phyloP scores from a whole-genome alignment of 1,140 invertebrate species.

The Caerostris extrusa region DNA sequence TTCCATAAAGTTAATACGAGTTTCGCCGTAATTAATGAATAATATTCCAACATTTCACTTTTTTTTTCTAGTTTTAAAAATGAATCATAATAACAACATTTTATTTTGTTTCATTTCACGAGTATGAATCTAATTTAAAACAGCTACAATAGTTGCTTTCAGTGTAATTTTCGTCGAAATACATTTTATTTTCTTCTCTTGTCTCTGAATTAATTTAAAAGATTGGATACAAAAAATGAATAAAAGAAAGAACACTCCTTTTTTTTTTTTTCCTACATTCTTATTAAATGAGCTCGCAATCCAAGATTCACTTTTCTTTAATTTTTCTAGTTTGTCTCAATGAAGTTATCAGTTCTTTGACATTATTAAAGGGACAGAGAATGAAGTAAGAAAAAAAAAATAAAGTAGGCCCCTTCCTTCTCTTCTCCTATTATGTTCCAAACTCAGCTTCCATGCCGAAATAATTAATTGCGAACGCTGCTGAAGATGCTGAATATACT shows the following conservation, averaged over 20 bases:
- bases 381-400: not conserved
- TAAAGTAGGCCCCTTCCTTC: not conserved
- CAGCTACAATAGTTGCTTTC: not conserved
- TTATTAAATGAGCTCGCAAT: slow-evolving; percentile 33
- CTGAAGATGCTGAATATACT: slow-evolving; percentile 24
- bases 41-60: too few relatives aligned
- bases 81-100: too few relatives aligned
- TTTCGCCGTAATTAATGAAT: too few relatives aligned
- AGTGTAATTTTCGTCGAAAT: not conserved
- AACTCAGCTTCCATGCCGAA: not conserved
- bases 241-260: not conserved
- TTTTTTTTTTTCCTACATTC: not conserved
- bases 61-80: too few relatives aligned
- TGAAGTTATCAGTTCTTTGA: slow-evolving; percentile 39
- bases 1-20: too few relatives aligned
- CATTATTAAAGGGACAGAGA: slow-evolving; percentile 17
- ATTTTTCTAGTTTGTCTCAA: not conserved
- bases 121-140: not conserved
- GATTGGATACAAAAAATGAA: not conserved
- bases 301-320: slow-evolving; percentile 24
- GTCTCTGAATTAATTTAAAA: not conserved
- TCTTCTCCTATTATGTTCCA: slow-evolving; percentile 1
- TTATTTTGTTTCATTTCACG: not conserved
- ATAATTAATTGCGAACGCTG: slow-evolving; percentile 54
- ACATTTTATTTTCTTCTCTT: not conserved